Percentiles rank a stretch among this genome's conserved stretches.
These are phyloP conservation scores for Bucorvus abyssinicus DNA, from an alignment of 2,797 vertebrate species.

Conservation along the genomic window DNA sequence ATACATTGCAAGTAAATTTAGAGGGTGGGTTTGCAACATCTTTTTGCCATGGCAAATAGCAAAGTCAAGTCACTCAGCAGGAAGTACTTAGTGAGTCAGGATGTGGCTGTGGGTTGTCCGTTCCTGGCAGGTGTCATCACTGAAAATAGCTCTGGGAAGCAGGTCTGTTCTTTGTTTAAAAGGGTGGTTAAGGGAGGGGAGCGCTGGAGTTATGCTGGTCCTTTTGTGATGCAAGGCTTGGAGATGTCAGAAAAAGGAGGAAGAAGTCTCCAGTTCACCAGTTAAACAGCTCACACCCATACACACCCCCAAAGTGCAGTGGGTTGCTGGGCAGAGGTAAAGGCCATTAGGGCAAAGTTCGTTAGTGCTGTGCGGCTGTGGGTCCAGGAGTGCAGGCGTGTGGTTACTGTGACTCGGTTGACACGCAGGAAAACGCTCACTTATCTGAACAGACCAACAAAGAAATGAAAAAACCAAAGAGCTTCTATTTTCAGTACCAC, in stretches of 20 bases:
- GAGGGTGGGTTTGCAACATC: not conserved
- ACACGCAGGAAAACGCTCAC: not conserved
- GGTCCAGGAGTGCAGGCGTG: not conserved
- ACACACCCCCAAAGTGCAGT: fast-evolving
- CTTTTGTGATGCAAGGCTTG: not conserved
- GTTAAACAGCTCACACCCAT: not conserved
- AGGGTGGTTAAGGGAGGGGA: not conserved
- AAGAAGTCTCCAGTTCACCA: not conserved
- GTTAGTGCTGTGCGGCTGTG: fast-evolving
- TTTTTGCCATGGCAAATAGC: not conserved
- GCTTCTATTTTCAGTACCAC: not conserved
- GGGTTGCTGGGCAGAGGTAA: fast-evolving
- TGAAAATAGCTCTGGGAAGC: not conserved
- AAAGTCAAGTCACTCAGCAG: not conserved
- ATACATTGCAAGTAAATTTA: not conserved
- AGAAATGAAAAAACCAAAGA: not conserved
- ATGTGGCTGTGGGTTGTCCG: not conserved
- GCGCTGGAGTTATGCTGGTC: not conserved
- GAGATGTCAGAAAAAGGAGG: not conserved
- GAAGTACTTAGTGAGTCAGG: not conserved
- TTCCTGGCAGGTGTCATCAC: not conserved
- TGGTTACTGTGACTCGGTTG: not conserved
- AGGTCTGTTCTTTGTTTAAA: not conserved
- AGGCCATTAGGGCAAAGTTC: not conserved
- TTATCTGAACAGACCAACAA: not conserved